Conservation (phyloP, 2,888 invertebrate genomes). For the Lasioglossum leucozonium region DNA sequence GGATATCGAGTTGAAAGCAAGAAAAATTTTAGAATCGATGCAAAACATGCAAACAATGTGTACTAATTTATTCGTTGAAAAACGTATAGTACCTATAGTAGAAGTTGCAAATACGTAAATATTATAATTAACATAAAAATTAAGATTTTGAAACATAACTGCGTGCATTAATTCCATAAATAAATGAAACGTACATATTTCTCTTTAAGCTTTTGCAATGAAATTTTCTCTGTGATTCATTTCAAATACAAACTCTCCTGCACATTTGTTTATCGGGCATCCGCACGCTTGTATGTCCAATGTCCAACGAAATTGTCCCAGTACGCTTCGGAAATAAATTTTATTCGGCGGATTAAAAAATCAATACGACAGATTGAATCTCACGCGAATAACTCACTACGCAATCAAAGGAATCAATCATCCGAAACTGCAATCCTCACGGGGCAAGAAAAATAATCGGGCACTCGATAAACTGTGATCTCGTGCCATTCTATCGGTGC, state of each 20-base stretch:
- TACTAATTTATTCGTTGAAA: too few species aligned
- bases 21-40: too few species aligned
- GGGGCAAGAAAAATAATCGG: conserved; percentile 24
- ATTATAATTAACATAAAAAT: too few species aligned
- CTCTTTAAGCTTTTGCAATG: not conserved
- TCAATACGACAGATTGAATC: conserved; percentile 18
- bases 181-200: too few species aligned
- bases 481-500: not conserved
- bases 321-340: conserved; percentile 39
- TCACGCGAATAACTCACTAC: conserved; percentile 34
- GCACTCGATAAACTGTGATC: conserved; percentile 29
- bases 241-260: not conserved
- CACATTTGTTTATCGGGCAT: not conserved
- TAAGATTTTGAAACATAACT: too few species aligned
- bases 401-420: conserved; percentile 37
- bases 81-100: too few species aligned
- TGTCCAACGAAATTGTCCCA: not conserved
- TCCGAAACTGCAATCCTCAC: conserved; percentile 25
- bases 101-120: too few species aligned
- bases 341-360: conserved; percentile 29
- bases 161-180: too few species aligned
- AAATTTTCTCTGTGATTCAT: not conserved
- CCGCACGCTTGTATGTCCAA: not conserved
- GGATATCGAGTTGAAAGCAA: too few species aligned
- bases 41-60: too few species aligned